Evolutionary conservation across 2,113 vertebrate species (phyloP), one percentile per base, ranked within the genome.

Genomic region (Meles meles): DNA sequence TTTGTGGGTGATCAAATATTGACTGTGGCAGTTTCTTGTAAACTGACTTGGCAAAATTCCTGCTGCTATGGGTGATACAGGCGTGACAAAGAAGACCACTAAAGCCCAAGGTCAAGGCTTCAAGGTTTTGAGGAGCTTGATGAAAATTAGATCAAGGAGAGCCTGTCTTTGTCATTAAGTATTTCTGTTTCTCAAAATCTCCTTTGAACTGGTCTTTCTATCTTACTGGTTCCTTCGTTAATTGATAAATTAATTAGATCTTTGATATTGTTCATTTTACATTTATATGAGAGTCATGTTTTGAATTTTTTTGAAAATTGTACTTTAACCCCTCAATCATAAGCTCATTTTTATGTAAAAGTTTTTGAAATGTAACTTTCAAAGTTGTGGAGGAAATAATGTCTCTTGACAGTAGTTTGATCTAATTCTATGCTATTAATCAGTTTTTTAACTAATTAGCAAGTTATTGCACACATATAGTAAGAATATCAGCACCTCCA

Each of bases 221-320:
- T 88, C 1, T 31, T 31, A 25, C 31, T 49, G 49, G 34, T 49
- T 86, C 21, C 17, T 23, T 86, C 4, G 52, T n/a, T 94, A 27
- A 63, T 74, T 52, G 52, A 65, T 90, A 63, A 59, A 67, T 65
- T 29, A 67, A 39, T 79, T 79, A 79, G 59, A 44, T 74, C 12
- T 91, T 61, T 72, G 25, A 57, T 55, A 49, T 42, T 76, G 23
- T 90, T 85, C 34, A 82, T 61, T 92, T 74, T 86, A 86, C 21
- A 61, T 37, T 95, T 89, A 82, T 93, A 52, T 39, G 7, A 31
- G 21, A 85, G 34, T 74, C 14, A 6, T 57, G 21, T 47, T 87
- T 96, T 95, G 1, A 86, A 82, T n/a, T 31, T 55, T 80, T 96
- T 85, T 74, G 18, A 80, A 90, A 95, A 84, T 72, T 57, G 52